Evolutionary conservation across 1,140 invertebrate genomes (phyloP), one percentile per base, ranked within the genome.

Genomic region (Euura lappo): DNA sequence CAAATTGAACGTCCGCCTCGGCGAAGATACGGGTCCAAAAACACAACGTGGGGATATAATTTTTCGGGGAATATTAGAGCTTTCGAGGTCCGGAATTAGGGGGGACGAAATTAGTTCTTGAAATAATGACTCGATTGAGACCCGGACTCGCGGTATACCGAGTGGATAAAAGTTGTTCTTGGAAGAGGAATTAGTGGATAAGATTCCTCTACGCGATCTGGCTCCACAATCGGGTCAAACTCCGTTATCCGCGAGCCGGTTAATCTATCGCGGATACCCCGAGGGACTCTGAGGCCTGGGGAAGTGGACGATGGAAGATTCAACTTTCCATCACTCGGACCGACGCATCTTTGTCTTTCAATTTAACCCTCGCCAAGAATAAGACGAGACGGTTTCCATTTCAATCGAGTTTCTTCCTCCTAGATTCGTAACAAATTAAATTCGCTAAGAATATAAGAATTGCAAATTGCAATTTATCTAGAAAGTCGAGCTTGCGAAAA

Each of bases 311-410:
- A 42, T 8, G 11, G 28, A 28, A 28, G 13, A 44, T 4, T 68
- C 13, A 68, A 28, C 66, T 68, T 44, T 68, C 66, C 13, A 60
- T 60, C 51, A 8, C 10, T 60, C 51, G 8, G 13, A 60, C 13
- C 8, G 51, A 42, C 66, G 66, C 66, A 68, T 68, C 66, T 68
- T 68, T 68, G 66, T 68, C 66, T 68, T 68, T 68, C 66, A 68
- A 68, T 68, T 68, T 68, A 68, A 13, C 66, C 66, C 51, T 60
- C 51, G 51, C 51, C 13, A 11, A n/a, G 0, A 28, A 28, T 28
- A 28, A 28, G 28, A n/a, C 51, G 13, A 60, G 51, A 60, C 6
- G 51, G 3, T n/a, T n/a, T 60, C 51, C 51, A 60, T 60, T 60
- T 60, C 51, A 60, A 60, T 60, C 51, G 51, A n/a, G n/a, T n/a